Percentiles rank a stretch among this genome's conserved stretches.
Evolutionary conservation across 35 echinoderm and acorn worm genomes (phyloP).

Genomic region (Heliocidaris erythrogramma): DNA sequence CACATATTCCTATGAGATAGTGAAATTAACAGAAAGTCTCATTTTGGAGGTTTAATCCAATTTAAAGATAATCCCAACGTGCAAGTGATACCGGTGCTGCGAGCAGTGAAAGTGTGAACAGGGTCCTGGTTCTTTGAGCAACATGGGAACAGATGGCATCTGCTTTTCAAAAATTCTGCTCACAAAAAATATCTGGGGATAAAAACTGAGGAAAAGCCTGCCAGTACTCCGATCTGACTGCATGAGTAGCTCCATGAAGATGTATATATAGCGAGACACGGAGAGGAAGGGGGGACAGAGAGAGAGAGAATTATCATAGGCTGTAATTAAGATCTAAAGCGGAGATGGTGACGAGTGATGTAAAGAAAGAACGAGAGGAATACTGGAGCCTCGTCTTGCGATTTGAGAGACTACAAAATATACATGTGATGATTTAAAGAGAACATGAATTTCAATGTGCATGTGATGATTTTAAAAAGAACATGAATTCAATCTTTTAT

Average conservation of each 20-base stretch:
- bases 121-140: background rate
- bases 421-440: background rate
- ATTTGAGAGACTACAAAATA: background rate
- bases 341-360: background rate
- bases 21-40: too few relatives aligned
- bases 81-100: background rate
- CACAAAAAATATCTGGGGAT: conserved; percentile 17
- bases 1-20: too few relatives aligned
- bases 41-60: background rate
- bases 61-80: background rate
- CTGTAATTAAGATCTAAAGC: background rate
- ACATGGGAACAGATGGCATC: background rate
- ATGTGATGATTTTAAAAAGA: too few relatives aligned
- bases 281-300: background rate
- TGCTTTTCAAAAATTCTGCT: background rate
- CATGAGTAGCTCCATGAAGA: background rate
- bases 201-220: background rate
- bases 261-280: background rate
- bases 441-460: background rate
- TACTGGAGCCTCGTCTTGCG: background rate
- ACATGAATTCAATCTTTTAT: too few relatives aligned
- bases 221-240: background rate
- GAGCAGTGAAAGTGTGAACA: background rate
- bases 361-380: background rate
- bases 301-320: background rate